Conservation (phyloP, 1,140 invertebrate species). For the Elysia chlorotica region DNA sequence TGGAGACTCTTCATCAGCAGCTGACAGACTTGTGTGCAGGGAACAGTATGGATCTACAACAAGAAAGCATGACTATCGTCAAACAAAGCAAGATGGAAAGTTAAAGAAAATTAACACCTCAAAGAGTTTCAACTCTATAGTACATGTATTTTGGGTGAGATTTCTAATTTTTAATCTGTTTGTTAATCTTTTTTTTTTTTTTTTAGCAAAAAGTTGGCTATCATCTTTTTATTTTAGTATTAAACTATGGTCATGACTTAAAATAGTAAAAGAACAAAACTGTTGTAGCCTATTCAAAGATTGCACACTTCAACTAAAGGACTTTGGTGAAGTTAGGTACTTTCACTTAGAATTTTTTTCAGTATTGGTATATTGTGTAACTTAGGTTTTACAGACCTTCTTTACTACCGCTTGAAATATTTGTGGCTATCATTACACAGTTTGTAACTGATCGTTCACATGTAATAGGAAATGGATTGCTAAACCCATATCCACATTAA, state of each 20-base stretch:
- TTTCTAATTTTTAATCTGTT: background rate
- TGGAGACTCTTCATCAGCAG: too few species aligned
- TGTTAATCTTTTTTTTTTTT: background rate
- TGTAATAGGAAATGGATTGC: background rate
- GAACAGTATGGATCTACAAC: constrained; percentile 11
- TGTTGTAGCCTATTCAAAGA: background rate
- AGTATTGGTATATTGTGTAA: too few species aligned
- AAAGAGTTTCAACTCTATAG: background rate
- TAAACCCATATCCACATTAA: too few species aligned
- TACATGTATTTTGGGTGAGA: constrained; percentile 8
- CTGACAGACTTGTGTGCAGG: constrained; percentile 15
- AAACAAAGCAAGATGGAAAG: background rate
- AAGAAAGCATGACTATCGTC: constrained; percentile 5
- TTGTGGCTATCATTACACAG: too few species aligned
- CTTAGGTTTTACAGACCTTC: too few species aligned
- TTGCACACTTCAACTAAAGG: background rate
- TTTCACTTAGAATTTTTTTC: too few species aligned
- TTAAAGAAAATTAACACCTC: background rate
- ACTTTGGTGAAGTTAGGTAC: background rate
- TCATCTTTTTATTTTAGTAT: background rate
- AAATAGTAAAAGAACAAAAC: background rate
- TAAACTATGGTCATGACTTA: background rate
- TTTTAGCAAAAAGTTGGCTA: background rate
- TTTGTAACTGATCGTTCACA: too few species aligned
- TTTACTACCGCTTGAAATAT: too few species aligned